Evolutionary conservation across 2,797 vertebrate species (phyloP).

Genomic region (Enteromius trimaculatus): DNA sequence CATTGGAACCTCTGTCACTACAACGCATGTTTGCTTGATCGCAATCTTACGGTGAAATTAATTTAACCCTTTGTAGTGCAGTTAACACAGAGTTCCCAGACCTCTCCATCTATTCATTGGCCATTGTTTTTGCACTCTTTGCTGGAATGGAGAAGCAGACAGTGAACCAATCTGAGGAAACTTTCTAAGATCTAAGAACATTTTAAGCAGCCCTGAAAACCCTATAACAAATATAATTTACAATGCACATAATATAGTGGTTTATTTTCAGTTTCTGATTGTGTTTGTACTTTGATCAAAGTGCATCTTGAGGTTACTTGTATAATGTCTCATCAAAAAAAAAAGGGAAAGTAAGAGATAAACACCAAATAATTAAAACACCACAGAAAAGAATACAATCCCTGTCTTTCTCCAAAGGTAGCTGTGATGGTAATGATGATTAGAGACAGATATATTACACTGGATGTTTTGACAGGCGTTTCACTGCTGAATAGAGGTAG

Average conservation of each 20-base stretch:
- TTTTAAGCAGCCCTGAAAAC: slow-evolving; percentile 3
- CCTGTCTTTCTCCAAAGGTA: slow-evolving; percentile 28
- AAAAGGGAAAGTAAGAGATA: slow-evolving; percentile 23
- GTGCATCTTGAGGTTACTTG: slow-evolving; percentile 49
- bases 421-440: slow-evolving; percentile 24
- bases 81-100: slow-evolving; percentile 27
- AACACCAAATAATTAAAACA: slow-evolving; percentile 57
- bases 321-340: slow-evolving; percentile 58
- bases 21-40: slow-evolving; percentile 33
- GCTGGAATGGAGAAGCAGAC: neutral
- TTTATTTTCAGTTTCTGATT: neutral
- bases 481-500: slow-evolving; percentile 5
- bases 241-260: slow-evolving; percentile 20
- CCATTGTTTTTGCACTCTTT: slow-evolving; percentile 9
- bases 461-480: slow-evolving; percentile 38
- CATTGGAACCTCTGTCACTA: slow-evolving; percentile 32
- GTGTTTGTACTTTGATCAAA: slow-evolving; percentile 55
- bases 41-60: slow-evolving; percentile 37
- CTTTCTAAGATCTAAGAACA: slow-evolving; percentile 14
- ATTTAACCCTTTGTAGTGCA: slow-evolving; percentile 37
- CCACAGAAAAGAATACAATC: slow-evolving; percentile 53
- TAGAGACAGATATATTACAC: slow-evolving; percentile 41
- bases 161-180: slow-evolving; percentile 32
- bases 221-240: neutral
- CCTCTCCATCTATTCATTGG: neutral